phyloP scores from a whole-genome alignment of 2,797 vertebrate genomes.

The Telmatherina bonti region DNA sequence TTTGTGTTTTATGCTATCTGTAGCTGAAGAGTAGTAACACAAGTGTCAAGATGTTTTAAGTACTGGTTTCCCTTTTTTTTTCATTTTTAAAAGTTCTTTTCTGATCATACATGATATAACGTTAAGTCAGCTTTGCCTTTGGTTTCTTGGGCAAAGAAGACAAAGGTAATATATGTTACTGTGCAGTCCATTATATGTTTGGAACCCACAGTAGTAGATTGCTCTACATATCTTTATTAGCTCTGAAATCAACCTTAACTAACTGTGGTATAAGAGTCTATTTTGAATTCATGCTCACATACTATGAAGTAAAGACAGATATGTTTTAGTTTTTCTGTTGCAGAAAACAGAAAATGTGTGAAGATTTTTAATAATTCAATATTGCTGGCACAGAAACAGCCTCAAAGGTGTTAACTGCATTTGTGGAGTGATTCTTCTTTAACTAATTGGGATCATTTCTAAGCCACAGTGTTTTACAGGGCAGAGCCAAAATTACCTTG shows the following conservation, averaged over 20 bases:
- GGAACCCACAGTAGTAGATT: background rate
- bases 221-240: background rate
- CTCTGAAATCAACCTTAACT: slow-evolving; percentile 6
- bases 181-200: background rate
- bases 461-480: slow-evolving; percentile 43
- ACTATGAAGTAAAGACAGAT: slow-evolving; percentile 15
- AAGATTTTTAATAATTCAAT: slow-evolving; percentile 64
- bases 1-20: no score
- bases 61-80: no score
- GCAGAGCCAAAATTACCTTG: slow-evolving; percentile 62
- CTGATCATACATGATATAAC: background rate
- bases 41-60: no score
- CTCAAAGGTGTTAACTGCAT: slow-evolving; percentile 63
- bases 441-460: slow-evolving; percentile 62
- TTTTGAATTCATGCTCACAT: slow-evolving; percentile 21
- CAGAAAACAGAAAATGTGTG: slow-evolving; percentile 42
- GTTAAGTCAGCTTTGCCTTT: background rate
- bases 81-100: background rate
- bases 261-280: background rate
- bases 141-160: background rate
- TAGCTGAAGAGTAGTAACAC: no score
- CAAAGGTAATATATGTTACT: background rate
- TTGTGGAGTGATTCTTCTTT: slow-evolving; percentile 56
- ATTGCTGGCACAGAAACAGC: slow-evolving; percentile 53
- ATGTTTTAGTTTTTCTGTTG: slow-evolving; percentile 24